A percentile compares a stretch with the other conserved stretches of the same genome.
Evolutionary conservation across 2,888 invertebrate species (phyloP).

Genomic region (Dolichopus griseipennis): DNA sequence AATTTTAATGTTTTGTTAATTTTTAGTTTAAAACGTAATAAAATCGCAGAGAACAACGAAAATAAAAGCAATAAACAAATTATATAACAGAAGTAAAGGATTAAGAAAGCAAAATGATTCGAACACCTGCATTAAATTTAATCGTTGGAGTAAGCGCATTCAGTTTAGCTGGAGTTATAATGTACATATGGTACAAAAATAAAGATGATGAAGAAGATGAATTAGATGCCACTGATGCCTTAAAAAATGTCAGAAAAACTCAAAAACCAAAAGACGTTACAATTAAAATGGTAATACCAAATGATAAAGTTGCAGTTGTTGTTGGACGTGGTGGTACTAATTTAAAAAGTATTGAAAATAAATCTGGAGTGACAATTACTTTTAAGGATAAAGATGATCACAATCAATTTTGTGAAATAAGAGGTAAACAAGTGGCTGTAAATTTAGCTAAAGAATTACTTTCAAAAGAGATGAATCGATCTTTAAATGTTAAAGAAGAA

Average conservation of each 20-base stretch:
- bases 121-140: conserved; percentile 46
- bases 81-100: neutral
- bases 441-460: conserved; percentile 64
- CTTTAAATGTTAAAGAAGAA: conserved; percentile 56
- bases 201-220: conserved; percentile 27
- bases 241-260: conserved; percentile 11
- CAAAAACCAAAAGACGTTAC: conserved; percentile 40
- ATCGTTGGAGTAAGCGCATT: conserved; percentile 59
- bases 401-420: conserved; percentile 58
- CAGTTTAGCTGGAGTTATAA: conserved; percentile 58
- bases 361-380: conserved; percentile 56
- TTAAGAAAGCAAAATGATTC: conserved; percentile 31
- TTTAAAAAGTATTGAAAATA: conserved; percentile 65
- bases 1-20: neutral
- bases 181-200: conserved; percentile 53
- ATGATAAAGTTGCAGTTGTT: conserved; percentile 54
- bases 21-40: neutral
- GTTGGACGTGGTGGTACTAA: conserved; percentile 69
- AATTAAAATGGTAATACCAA: conserved; percentile 53
- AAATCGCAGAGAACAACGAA: neutral
- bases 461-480: conserved; percentile 57
- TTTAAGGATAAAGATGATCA: conserved; percentile 51
- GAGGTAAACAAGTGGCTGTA: conserved; percentile 58
- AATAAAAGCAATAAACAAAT: neutral
- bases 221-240: conserved; percentile 19